These are phyloP conservation scores for Mythimna ferrago DNA, from an alignment of 2,888 invertebrate species.

Conservation along the genomic window DNA sequence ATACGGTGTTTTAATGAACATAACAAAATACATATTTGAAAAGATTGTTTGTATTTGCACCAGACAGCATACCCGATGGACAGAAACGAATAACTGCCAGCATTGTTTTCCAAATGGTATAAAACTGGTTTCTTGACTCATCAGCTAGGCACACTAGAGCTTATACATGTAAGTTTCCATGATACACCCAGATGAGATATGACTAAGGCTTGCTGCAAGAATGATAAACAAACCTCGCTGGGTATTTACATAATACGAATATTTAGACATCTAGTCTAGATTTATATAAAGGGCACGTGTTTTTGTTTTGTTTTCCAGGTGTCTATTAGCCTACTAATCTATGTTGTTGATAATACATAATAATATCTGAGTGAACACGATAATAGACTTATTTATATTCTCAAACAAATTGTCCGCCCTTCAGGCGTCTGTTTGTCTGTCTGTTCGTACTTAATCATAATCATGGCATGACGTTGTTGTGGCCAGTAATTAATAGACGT, in stretches of 20 bases:
- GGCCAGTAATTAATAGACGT: conserved; percentile 14
- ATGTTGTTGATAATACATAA: conserved; percentile 29
- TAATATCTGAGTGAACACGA: conserved; percentile 24
- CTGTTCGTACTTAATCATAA: conserved; percentile 46
- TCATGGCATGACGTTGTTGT: conserved; percentile 31
- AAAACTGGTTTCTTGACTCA: conserved; percentile 21
- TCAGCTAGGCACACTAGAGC: conserved; percentile 17
- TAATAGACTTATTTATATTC: conserved; percentile 32
- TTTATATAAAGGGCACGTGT: conserved; percentile 29
- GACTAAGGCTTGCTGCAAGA: background rate
- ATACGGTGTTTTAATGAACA: too few relatives aligned
- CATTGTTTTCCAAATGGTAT: conserved; percentile 11
- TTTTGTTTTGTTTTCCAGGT: conserved; percentile 31
- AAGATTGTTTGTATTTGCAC: background rate
- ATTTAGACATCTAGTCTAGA: conserved; percentile 1
- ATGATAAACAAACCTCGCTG: conserved; percentile 17
- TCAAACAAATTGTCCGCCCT: conserved; percentile 38
- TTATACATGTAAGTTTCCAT: conserved; percentile 16
- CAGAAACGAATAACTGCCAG: background rate
- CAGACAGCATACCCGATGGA: background rate
- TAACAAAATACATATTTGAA: too few relatives aligned
- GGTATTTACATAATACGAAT: conserved; percentile 10
- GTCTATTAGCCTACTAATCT: conserved; percentile 7
- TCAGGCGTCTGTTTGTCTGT: conserved; percentile 58
- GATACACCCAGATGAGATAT: conserved; percentile 28